Percentiles rank a stretch among this genome's conserved stretches.
Evolutionary conservation across 2,113 vertebrate genomes (phyloP).

Genomic region (Petaurus breviceps): DNA sequence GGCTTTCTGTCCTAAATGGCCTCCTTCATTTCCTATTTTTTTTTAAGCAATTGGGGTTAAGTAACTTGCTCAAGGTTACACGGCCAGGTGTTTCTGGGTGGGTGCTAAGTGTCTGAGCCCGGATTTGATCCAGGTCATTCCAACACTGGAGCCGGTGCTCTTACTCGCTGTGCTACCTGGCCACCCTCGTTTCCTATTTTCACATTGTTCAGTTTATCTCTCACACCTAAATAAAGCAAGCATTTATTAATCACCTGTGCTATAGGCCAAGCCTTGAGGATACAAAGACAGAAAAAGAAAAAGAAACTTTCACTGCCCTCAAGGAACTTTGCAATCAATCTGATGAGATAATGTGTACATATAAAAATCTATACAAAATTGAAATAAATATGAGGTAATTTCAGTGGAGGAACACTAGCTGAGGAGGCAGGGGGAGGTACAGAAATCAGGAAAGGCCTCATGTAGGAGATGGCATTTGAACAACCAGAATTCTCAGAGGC

Average conservation of each 20-base stretch:
- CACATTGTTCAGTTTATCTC: neutral
- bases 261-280: neutral
- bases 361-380: neutral
- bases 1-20: neutral
- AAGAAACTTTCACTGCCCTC: neutral
- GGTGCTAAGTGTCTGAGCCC: too few species aligned
- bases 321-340: neutral
- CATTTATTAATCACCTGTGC: neutral
- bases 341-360: neutral
- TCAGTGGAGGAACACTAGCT: neutral
- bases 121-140: too few species aligned
- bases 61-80: too few species aligned
- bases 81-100: too few species aligned
- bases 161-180: too few species aligned
- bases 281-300: neutral
- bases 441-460: neutral
- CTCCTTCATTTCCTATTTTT: neutral
- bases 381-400: neutral
- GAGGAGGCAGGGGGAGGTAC: neutral
- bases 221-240: neutral
- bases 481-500: neutral
- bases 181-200: neutral
- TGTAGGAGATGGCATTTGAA: neutral
- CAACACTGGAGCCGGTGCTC: too few species aligned
- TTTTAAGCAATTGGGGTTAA: too few species aligned